Conservation (phyloP, 2,113 vertebrate species). For the Anarrhichthys ocellatus region DNA sequence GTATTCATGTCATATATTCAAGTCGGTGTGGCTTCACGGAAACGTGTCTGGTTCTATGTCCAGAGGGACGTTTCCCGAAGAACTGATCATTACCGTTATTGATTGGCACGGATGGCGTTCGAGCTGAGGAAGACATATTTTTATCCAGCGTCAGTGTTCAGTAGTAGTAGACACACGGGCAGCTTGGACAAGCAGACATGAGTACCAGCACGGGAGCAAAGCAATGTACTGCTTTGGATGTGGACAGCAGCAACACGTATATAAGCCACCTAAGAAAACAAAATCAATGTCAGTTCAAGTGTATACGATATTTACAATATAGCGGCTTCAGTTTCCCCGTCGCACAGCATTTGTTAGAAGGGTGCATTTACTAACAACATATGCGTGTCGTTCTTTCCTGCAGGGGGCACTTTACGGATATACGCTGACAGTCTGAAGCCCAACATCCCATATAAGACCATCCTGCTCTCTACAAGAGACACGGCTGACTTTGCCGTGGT, state of each 20-base stretch:
- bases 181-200: not conserved
- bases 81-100: not conserved
- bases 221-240: too few relatives aligned
- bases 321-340: too few relatives aligned
- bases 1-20: not conserved
- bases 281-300: too few relatives aligned
- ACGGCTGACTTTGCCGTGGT: conserved; percentile 94
- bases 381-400: not conserved
- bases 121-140: not conserved
- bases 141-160: not conserved
- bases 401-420: conserved; percentile 95
- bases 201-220: too few relatives aligned
- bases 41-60: not conserved
- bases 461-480: conserved; percentile 95
- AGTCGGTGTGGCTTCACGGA: not conserved
- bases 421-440: conserved; percentile 98
- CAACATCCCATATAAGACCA: conserved; percentile 98
- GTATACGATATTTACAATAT: too few relatives aligned
- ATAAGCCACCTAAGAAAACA: too few relatives aligned
- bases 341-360: not conserved
- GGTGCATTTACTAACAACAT: not conserved
- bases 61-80: not conserved
- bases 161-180: not conserved
- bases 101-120: not conserved
- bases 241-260: not conserved